Percentiles rank a stretch among this genome's conserved stretches.
These are phyloP conservation scores for Eurosta solidaginis DNA, from an alignment of 1,140 invertebrate species.

Conservation along the genomic window DNA sequence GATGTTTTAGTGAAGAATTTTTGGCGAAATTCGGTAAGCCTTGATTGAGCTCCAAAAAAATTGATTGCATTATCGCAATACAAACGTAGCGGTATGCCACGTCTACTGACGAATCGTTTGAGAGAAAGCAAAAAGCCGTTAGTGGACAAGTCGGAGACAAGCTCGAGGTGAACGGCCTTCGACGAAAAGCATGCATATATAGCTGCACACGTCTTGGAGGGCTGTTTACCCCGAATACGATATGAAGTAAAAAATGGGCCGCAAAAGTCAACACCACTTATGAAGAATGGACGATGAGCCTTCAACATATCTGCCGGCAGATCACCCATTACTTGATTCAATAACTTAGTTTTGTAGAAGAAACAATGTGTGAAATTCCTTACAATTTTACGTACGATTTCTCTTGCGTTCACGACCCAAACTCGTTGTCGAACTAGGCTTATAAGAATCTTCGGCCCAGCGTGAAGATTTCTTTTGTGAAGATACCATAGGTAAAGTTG, in stretches of 20 bases:
- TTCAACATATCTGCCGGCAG: background rate
- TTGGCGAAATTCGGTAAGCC: conserved; percentile 27
- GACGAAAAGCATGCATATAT: conserved; percentile 34
- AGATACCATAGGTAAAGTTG: background rate
- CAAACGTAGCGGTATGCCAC: conserved; percentile 35
- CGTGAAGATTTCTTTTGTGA: background rate
- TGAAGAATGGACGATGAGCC: background rate
- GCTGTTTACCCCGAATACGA: background rate
- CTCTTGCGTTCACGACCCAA: conserved; percentile 6
- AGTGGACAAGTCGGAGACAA: too few species aligned
- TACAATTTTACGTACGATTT: background rate
- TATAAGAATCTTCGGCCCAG: background rate
- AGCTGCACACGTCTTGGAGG: conserved; percentile 31
- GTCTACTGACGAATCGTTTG: conserved; percentile 35
- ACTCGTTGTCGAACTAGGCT: background rate
- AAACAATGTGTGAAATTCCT: background rate
- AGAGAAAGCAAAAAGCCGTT: conserved; percentile 36
- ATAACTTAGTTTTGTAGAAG: background rate
- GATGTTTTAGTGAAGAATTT: background rate
- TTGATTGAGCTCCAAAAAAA: conserved; percentile 40
- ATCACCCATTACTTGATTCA: conserved; percentile 15
- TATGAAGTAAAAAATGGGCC: background rate
- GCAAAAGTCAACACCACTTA: conserved; percentile 24
- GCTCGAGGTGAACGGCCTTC: conserved; percentile 44
- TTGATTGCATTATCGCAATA: conserved; percentile 51